phyloP scores from a whole-genome alignment of 2,113 vertebrate genomes.

The Apodemus speciosus region DNA sequence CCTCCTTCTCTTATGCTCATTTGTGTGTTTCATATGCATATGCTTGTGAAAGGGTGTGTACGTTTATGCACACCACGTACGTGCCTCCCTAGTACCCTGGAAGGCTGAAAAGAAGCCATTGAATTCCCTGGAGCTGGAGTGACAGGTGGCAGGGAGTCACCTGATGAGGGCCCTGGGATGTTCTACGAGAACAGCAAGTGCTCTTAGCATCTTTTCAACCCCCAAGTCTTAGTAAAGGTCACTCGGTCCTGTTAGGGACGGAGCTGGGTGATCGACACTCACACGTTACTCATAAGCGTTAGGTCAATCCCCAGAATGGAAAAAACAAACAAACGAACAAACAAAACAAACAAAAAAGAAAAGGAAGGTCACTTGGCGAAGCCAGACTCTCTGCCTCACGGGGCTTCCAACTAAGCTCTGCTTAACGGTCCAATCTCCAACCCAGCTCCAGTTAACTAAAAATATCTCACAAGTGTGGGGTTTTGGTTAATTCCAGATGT shows the following conservation, averaged over 20 bases:
- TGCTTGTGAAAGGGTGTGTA: neutral
- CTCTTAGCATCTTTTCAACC: neutral
- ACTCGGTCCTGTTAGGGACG: neutral
- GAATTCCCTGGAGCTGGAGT: neutral
- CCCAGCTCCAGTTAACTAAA: neutral
- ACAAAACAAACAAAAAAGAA: neutral
- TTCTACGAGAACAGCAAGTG: neutral
- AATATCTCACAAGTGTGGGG: too few species aligned
- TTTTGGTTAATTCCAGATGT: neutral
- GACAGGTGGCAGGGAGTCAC: neutral
- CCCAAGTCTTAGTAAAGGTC: neutral
- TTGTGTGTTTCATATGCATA: neutral
- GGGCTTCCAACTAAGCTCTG: neutral
- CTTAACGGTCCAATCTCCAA: fast-evolving
- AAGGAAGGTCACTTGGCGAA: neutral
- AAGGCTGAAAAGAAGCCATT: neutral
- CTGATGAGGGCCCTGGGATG: neutral
- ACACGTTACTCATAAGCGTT: neutral
- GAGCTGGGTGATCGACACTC: neutral
- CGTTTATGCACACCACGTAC: neutral
- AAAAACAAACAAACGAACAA: neutral
- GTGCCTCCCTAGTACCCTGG: neutral
- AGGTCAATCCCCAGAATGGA: neutral
- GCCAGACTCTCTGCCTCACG: too few species aligned
- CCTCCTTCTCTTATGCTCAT: neutral